Conservation (phyloP, 2,888 invertebrate species). For the Nephrotoma appendiculata region DNA sequence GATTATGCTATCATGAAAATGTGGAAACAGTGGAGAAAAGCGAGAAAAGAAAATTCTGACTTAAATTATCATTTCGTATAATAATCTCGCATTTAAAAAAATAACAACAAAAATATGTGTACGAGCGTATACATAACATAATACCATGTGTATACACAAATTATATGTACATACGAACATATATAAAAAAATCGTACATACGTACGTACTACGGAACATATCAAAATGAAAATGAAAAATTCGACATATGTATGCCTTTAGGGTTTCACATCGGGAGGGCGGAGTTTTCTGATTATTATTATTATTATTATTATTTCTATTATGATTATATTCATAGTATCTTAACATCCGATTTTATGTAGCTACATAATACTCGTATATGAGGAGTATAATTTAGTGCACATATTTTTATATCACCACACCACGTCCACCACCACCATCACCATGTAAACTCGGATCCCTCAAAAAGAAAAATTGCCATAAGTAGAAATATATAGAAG, state of each 20-base stretch:
- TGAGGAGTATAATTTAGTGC: background rate
- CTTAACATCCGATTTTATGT: background rate
- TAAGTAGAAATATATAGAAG: background rate
- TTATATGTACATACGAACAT: background rate
- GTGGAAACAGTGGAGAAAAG: background rate
- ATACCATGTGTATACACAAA: background rate
- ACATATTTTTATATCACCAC: background rate
- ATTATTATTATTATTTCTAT: background rate
- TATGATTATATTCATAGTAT: background rate
- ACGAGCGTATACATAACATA: background rate
- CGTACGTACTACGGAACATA: background rate
- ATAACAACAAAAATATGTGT: background rate
- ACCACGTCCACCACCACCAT: background rate
- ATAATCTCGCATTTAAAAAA: background rate
- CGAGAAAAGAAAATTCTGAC: background rate
- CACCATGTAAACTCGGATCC: background rate
- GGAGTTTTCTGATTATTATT: background rate
- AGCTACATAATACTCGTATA: background rate
- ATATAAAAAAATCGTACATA: background rate
- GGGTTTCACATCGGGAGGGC: slow-evolving; percentile 2
- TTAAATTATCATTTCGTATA: background rate
- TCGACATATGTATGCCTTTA: slow-evolving; percentile 2
- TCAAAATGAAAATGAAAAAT: background rate
- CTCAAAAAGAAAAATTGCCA: background rate
- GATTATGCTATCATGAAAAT: background rate